Conservation (phyloP, 2,888 invertebrate genomes). For the Amaurobius ferox region DNA sequence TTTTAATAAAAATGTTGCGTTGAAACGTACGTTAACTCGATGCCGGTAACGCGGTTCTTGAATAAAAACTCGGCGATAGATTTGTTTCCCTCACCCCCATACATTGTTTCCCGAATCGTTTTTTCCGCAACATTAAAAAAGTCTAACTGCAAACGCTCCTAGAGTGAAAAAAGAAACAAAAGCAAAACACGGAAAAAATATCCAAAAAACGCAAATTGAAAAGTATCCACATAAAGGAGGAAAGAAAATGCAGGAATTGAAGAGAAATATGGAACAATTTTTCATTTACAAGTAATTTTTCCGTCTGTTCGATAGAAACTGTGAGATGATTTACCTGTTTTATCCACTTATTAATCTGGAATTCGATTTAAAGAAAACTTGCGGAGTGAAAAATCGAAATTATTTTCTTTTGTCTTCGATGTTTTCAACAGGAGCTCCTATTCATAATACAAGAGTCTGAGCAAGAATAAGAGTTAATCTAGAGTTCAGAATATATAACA, state of each 20-base stretch:
- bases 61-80: not conserved
- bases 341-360: conserved; percentile 22
- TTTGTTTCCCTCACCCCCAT: not conserved
- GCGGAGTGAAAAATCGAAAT: conserved; percentile 17
- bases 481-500: not conserved
- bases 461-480: not conserved
- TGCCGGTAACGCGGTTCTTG: not conserved
- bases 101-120: not conserved
- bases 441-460: not conserved
- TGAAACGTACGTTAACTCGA: conserved; percentile 42
- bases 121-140: conserved; percentile 6
- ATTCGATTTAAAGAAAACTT: conserved; percentile 25
- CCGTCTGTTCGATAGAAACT: not conserved
- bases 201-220: conserved; percentile 56
- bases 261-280: conserved; percentile 40
- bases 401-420: conserved; percentile 14
- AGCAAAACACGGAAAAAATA: too few relatives aligned
- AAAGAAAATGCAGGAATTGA: not conserved
- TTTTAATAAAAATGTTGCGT: conserved; percentile 41
- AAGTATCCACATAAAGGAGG: conserved; percentile 38
- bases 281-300: conserved; percentile 40
- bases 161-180: conserved; percentile 20
- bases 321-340: conserved; percentile 21
- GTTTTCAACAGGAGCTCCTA: not conserved
- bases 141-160: not conserved